Evolutionary conservation across 2,888 invertebrate species (phyloP), one percentile per base, ranked within the genome.

Genomic region (Norana najaformis): DNA sequence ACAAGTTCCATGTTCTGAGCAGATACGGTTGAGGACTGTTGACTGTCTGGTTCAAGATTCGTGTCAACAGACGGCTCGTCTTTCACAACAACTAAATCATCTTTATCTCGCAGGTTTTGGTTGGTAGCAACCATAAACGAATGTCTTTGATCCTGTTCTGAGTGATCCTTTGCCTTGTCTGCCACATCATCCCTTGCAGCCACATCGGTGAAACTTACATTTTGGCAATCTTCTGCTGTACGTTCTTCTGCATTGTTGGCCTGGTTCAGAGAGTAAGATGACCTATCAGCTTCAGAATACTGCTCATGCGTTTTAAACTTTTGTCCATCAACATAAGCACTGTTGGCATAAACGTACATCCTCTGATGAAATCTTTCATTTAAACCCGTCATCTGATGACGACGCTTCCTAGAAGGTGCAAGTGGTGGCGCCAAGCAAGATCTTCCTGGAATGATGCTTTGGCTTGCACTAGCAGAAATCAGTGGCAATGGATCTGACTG

Each of bases 211-310:
- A 69, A 69, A 69, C 69, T 8, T 11, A 5, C 69, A 69, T n/a
- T 30, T n/a, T 69, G 69, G 69, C n/a, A n/a, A 69, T n/a, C 69
- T 69, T 69, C 69, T 69, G 69, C n/a, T n/a, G 69, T n/a, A 69
- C n/a, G 69, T 69, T 69, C 69, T 30, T 69, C 69, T 16, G n/a
- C 69, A 69, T 69, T n/a, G 13, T 1, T 69, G 30, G 69, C 16
- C 69, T n/a, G 69, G 69, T 69, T 69, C 13, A 69, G 30, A n/a
- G 69, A 69, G 69, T 69, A 69, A 69, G 69, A n/a, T 69, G n/a
- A n/a, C n/a, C n/a, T n/a, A 8, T 69, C 69, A 30, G n/a, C 30
- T 69, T 69, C 69, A 69, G 69, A 69, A n/a, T 69, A 69, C 69
- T 69, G 69, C 30, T 69, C 69, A 16, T 69, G 69, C 11, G 30